Conservation (phyloP, 2,888 invertebrate species). For the Alloscopus bannaensis region DNA sequence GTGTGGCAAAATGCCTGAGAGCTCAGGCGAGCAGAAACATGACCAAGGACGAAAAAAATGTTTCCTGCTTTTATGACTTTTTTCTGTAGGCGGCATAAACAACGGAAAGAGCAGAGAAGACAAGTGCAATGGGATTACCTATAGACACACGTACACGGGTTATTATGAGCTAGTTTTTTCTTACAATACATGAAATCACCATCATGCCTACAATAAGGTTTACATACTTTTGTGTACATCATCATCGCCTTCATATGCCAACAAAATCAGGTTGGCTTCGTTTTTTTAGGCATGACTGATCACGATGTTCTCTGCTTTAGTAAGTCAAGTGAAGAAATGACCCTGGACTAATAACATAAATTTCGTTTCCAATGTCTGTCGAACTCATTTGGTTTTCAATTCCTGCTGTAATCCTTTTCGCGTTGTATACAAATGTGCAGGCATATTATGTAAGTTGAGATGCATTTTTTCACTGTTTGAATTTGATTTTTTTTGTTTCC, state of each 20-base stretch:
- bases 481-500: not conserved
- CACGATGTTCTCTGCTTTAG: not conserved
- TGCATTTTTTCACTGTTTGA: too few relatives aligned
- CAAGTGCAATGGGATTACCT: too few relatives aligned
- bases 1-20: constrained; percentile 13
- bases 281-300: not conserved
- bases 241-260: constrained; percentile 16
- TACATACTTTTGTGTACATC: too few relatives aligned
- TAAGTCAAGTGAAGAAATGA: constrained; percentile 24
- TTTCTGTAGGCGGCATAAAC: constrained; percentile 49
- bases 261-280: constrained; percentile 2
- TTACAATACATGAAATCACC: constrained; percentile 22
- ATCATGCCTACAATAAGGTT: not conserved
- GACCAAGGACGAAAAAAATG: constrained; percentile 49
- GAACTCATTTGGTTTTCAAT: constrained; percentile 2
- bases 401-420: not conserved
- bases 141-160: constrained; percentile 35
- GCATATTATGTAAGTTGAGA: too few relatives aligned
- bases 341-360: constrained; percentile 53
- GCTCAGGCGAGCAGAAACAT: constrained; percentile 26
- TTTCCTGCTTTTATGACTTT: constrained; percentile 43
- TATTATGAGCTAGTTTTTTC: constrained; percentile 43
- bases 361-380: constrained; percentile 24
- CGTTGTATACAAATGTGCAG: too few relatives aligned
- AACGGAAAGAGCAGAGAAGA: too few relatives aligned